Base-by-base conservation (phyloP, 2,888 invertebrate species). In the Acrocera orbiculus region DNA sequence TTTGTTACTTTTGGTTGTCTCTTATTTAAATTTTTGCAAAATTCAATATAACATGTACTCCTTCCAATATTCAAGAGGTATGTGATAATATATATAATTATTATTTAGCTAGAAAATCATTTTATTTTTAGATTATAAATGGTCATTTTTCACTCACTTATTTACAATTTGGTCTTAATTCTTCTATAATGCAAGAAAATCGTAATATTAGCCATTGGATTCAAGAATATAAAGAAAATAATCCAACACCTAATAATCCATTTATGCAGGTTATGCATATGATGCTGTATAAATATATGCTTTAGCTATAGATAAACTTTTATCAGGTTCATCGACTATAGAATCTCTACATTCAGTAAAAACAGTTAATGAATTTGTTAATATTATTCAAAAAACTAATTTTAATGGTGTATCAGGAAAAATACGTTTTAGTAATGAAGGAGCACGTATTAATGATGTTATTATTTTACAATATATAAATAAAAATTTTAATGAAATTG, bases 261-360 rank as follows among this genome's bases (percentile, higher is more conserved):
- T 69, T 42, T 81, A 77, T 51, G 76, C 75, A 1, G 76, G 77
- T 1, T 82, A 73, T 50, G 76, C 78, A 0, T 83, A 83, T 47
- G 83, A 83, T 55, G 81, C 80, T 0, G 75, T 82, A 32, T 83
- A 83, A 82, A 72, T 73, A 1, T 82, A 76, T 53, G 82, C 78
- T 4, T 57, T 69, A 23, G 81, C 78, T 1, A 59, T 79, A 17
- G 69, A 79, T 47, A 63, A 67, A 41, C 59, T 83, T 1, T 53
- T 76, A 1, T 63, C 60, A 31, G 67, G 68, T 32, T 67, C 50
- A 19, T 36, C 42, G 1, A 41, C 44, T 20, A 29, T 50, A 1
- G 42, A 45, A 23, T 40, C 44, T 36, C 36, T 57, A n/a, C 46
- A 50, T 16, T 43, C 44, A 3, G 35, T 35, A 4, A 31, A 40